phyloP scores from a whole-genome alignment of 1,140 invertebrate species.

The Frieseomelitta varia region DNA sequence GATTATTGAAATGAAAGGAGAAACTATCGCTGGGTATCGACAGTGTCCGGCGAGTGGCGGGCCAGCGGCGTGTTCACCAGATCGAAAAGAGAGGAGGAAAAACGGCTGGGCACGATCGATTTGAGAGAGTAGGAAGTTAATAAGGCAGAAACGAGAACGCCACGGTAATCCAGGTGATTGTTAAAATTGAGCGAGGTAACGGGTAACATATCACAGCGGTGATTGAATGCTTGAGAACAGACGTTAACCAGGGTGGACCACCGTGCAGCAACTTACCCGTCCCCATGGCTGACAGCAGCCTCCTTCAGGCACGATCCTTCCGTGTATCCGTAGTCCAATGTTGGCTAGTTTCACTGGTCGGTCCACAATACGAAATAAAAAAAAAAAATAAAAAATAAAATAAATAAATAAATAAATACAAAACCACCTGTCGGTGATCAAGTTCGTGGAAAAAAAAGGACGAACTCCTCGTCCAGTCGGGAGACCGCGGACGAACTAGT shows the following conservation, averaged over 20 bases:
- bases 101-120: neutral
- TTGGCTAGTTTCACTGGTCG: slow-evolving; percentile 69
- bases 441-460: slow-evolving; percentile 38
- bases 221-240: slow-evolving; percentile 6
- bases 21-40: slow-evolving; percentile 29
- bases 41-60: slow-evolving; percentile 16
- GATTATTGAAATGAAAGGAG: neutral
- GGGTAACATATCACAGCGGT: neutral
- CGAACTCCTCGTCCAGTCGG: slow-evolving; percentile 74
- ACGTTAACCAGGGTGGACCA: slow-evolving; percentile 31
- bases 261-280: slow-evolving; percentile 76
- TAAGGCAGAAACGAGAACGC: neutral
- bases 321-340: slow-evolving; percentile 71
- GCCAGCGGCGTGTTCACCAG: neutral
- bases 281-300: slow-evolving; percentile 78
- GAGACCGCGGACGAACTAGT: slow-evolving; percentile 80
- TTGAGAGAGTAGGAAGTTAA: neutral
- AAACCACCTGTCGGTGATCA: slow-evolving; percentile 36
- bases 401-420: slow-evolving; percentile 48
- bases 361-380: slow-evolving; percentile 40
- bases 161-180: neutral
- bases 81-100: slow-evolving; percentile 15
- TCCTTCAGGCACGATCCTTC: slow-evolving; percentile 74
- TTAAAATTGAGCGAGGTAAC: slow-evolving; percentile 8
- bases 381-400: slow-evolving; percentile 28